phyloP scores from a whole-genome alignment of 1,140 invertebrate species.

The Procambarus clarkii region DNA sequence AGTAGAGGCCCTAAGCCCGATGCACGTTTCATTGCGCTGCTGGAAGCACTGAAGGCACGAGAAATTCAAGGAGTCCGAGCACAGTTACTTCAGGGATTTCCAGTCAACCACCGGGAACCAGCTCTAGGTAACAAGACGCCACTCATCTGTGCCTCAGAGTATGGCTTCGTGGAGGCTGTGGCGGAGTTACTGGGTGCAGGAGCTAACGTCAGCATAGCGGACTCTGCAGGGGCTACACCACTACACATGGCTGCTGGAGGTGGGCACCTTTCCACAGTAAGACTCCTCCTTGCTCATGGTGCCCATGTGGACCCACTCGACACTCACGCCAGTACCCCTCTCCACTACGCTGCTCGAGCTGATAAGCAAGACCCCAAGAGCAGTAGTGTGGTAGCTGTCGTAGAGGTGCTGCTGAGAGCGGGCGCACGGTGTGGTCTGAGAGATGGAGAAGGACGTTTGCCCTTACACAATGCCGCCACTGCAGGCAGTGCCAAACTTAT shows the following conservation, averaged over 20 bases:
- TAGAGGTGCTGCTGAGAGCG: constrained; percentile 40
- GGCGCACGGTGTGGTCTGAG: constrained; percentile 45
- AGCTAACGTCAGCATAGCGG: constrained; percentile 85
- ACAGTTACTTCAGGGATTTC: constrained; percentile 17
- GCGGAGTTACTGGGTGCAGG: constrained; percentile 83
- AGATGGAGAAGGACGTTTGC: constrained; percentile 81
- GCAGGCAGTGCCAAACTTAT: constrained; percentile 87
- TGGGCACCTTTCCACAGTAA: constrained; percentile 84
- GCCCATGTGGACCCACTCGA: constrained; percentile 83
- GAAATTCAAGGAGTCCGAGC: constrained; percentile 32
- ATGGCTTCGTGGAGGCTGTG: constrained; percentile 83
- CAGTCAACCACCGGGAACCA: constrained; percentile 62
- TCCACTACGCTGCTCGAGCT: constrained; percentile 74
- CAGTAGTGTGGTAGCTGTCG: constrained; percentile 35
- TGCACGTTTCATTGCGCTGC: constrained; percentile 28
- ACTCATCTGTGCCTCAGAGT: constrained; percentile 86
- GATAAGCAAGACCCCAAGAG: constrained; percentile 21
- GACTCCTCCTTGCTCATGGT: constrained; percentile 83
- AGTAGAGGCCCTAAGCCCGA: constrained; percentile 47
- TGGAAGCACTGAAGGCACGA: constrained; percentile 45
- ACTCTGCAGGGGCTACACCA: constrained; percentile 81
- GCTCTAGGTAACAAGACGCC: constrained; percentile 79
- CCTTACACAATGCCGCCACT: constrained; percentile 85
- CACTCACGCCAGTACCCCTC: constrained; percentile 82
- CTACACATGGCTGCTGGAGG: constrained; percentile 88